Base-by-base conservation (phyloP, 2,888 invertebrate species). In the Drosophila emarginata region DNA sequence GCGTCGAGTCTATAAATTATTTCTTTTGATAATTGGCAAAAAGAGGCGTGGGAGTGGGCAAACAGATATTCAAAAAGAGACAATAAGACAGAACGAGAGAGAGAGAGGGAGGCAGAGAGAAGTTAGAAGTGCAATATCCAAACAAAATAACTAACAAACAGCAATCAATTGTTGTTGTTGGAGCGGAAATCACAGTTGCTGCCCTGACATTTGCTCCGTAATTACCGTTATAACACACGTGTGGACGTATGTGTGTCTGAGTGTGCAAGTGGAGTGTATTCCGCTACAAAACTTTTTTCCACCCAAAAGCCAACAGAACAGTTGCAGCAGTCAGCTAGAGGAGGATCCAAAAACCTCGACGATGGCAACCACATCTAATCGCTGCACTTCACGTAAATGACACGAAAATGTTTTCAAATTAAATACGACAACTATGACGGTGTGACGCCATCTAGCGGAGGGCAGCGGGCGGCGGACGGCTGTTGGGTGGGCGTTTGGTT, bases 111-210 rank as follows among this genome's bases (percentile, higher is more conserved):
- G 57, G 45, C 7, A 7, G 23, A 18, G n/a, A 39, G 50, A 37
- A 36, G 71, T 71, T 70, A 64, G 69, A 71, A 65, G 52, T 65
- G 71, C 66, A 65, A 64, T 71, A 14, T 5, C 36, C 18, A 23
- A 71, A 73, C 80, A 73, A 73, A 53, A 85, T 45, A 45, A 45
- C 45, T 45, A 45, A 45, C 45, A 45, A 45, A 79, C 77, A 67
- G 78, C 72, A 87, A 83, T 83, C 83, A 85, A 83, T 83, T 87
- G 83, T 76, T 87, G 87, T 77, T 83, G 67, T 74, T 83, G 68
- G 56, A 72, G 74, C 72, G 74, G 73, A 87, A 86, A 83, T 86
- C 88, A 65, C 63, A 82, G 74, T 82, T 45, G 74, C 73, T 72
- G 72, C 65, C 45, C 60, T 74, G 67, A 56, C 75, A 77, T 87